These are phyloP conservation scores for Gobius niger DNA, from an alignment of 2,113 vertebrate genomes.

Conservation along the genomic window DNA sequence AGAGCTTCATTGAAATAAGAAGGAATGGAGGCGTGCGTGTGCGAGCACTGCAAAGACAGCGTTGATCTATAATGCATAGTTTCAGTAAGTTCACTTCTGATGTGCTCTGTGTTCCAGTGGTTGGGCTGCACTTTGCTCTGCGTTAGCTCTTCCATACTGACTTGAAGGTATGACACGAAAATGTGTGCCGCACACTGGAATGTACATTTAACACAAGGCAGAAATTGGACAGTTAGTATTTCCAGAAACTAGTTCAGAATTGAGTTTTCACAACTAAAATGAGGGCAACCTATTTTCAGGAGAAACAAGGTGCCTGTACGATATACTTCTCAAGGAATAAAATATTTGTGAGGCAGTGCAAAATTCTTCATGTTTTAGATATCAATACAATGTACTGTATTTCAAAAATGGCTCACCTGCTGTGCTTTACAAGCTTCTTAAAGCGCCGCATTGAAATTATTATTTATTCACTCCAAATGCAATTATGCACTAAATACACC, in stretches of 20 bases:
- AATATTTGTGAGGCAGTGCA: too few relatives aligned
- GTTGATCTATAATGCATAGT: slow-evolving; percentile 77
- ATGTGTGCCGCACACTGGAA: neutral
- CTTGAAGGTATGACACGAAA: slow-evolving; percentile 14
- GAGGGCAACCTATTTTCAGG: slow-evolving; percentile 12
- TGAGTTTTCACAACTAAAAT: slow-evolving; percentile 11
- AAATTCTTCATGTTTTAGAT: too few relatives aligned
- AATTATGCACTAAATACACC: too few relatives aligned
- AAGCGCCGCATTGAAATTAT: neutral
- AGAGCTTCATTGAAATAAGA: slow-evolving; percentile 54
- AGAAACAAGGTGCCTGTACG: neutral
- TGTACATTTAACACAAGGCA: neutral
- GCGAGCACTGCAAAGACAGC: slow-evolving; percentile 1
- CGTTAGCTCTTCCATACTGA: slow-evolving; percentile 56
- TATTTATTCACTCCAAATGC: too few relatives aligned
- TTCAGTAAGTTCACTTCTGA: slow-evolving; percentile 74
- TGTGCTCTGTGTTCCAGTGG: slow-evolving; percentile 55
- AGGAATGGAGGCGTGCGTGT: slow-evolving; percentile 16
- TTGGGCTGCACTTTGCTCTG: slow-evolving; percentile 35
- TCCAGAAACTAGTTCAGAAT: slow-evolving; percentile 29
- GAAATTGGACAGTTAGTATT: slow-evolving; percentile 3
- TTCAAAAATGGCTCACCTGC: too few relatives aligned
- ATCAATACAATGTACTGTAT: too few relatives aligned
- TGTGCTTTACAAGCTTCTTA: too few relatives aligned
- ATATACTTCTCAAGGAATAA: neutral